phyloP scores from a whole-genome alignment of 1,140 invertebrate genomes.

The Dreissena polymorpha region DNA sequence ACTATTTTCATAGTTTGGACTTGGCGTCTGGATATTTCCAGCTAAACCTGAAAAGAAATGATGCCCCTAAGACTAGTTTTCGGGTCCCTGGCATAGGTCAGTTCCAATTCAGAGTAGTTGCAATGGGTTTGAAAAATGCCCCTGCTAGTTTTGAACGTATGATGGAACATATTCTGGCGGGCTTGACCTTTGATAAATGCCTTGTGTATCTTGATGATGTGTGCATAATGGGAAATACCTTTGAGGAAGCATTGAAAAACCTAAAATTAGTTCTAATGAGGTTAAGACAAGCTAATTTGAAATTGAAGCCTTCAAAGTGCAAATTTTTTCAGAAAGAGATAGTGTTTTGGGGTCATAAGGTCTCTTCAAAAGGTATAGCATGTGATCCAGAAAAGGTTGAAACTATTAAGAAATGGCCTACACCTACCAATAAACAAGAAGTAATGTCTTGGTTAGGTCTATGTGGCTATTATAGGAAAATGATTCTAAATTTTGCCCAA shows the following conservation, averaged over 20 bases:
- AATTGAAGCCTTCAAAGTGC: slow-evolving; percentile 18
- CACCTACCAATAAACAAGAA: slow-evolving; percentile 71
- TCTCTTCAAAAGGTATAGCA: slow-evolving; percentile 34
- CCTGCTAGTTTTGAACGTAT: slow-evolving; percentile 64
- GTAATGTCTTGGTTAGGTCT: slow-evolving; percentile 62
- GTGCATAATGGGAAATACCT: slow-evolving; percentile 35
- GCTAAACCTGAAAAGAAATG: slow-evolving; percentile 30
- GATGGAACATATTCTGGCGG: slow-evolving; percentile 62
- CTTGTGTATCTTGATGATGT: slow-evolving; percentile 58
- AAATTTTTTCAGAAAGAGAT: slow-evolving; percentile 40
- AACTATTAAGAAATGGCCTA: slow-evolving; percentile 70
- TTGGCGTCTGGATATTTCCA: slow-evolving; percentile 33
- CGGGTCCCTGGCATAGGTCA: slow-evolving; percentile 23
- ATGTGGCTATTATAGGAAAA: slow-evolving; percentile 49
- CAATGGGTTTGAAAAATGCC: slow-evolving; percentile 58
- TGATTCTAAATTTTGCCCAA: slow-evolving; percentile 45
- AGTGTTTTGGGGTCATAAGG: slow-evolving; percentile 13
- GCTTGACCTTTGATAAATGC: slow-evolving; percentile 50
- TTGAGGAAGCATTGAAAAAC: slow-evolving; percentile 17
- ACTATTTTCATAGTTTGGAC: slow-evolving; percentile 38
- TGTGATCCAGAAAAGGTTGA: slow-evolving; percentile 72
- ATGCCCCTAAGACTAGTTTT: slow-evolving; percentile 44
- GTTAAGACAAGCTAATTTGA: slow-evolving; percentile 18
- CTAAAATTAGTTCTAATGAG: slow-evolving; percentile 11
- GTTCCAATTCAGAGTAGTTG: slow-evolving; percentile 57